Percentiles rank a stretch among this genome's conserved stretches.
Conservation (phyloP, 1,140 invertebrate species). For the Lepidurus packardi region DNA sequence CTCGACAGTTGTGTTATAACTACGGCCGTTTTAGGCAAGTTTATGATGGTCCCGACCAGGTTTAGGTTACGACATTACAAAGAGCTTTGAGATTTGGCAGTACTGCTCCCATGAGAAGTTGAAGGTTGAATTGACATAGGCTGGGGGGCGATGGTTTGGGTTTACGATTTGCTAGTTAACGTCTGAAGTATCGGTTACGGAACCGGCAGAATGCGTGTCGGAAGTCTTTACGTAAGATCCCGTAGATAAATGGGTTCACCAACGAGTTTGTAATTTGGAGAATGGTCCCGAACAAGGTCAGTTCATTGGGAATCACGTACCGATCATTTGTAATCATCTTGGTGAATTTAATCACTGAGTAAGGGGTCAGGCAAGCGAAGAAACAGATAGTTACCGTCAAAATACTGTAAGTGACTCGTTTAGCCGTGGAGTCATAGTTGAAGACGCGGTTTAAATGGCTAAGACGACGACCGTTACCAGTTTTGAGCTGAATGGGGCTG, state of each 20-base stretch:
- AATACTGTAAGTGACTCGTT: slow-evolving; percentile 40
- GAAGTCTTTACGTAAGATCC: slow-evolving; percentile 45
- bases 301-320: slow-evolving; percentile 39
- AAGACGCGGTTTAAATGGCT: not conserved
- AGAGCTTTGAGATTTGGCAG: not conserved
- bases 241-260: slow-evolving; percentile 46
- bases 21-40: not conserved
- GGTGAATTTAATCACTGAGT: slow-evolving; percentile 46
- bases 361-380: slow-evolving; percentile 46
- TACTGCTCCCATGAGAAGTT: not conserved
- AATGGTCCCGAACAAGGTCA: slow-evolving; percentile 42
- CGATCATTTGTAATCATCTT: slow-evolving; percentile 40
- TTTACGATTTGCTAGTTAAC: not conserved
- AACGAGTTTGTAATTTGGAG: slow-evolving; percentile 43
- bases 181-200: not conserved
- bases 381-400: slow-evolving; percentile 43
- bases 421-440: not conserved
- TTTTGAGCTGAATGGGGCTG: too few relatives aligned
- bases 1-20: not conserved
- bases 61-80: too few relatives aligned
- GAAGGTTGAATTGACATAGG: too few relatives aligned
- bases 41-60: not conserved
- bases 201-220: slow-evolving; percentile 31
- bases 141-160: too few relatives aligned
- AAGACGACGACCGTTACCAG: too few relatives aligned